A percentile compares a stretch with the other conserved stretches of the same genome.
Evolutionary conservation across 2,888 invertebrate genomes (phyloP).

Genomic region (Hofmannophila pseudospretella): DNA sequence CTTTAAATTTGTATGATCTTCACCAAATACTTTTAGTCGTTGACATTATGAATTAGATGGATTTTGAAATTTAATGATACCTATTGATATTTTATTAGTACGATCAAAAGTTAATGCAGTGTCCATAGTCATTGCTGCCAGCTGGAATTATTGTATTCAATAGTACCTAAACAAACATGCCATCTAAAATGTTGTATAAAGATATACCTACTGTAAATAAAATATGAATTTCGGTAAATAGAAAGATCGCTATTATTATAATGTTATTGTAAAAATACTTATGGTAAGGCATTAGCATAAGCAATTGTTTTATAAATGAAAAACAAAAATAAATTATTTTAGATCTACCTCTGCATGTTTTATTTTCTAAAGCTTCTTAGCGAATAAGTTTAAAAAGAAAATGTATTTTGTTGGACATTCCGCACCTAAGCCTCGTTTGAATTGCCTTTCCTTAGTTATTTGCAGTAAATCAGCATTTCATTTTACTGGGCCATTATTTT

Average conservation of each 20-base stretch:
- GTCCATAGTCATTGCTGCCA: no score
- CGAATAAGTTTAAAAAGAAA: no score
- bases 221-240: slow-evolving; percentile 44
- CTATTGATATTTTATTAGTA: no score
- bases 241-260: slow-evolving; percentile 52
- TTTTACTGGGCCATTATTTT: not conserved
- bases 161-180: not conserved
- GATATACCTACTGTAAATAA: slow-evolving; percentile 47
- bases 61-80: no score
- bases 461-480: no score
- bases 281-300: slow-evolving; percentile 54
- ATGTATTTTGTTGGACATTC: no score
- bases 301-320: slow-evolving; percentile 73
- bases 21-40: no score
- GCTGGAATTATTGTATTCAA: no score
- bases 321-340: slow-evolving; percentile 74
- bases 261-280: slow-evolving; percentile 64
- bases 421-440: no score
- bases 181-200: slow-evolving; percentile 17
- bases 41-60: no score
- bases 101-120: not conserved
- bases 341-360: slow-evolving; percentile 42
- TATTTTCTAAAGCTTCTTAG: slow-evolving; percentile 13
- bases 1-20: no score
- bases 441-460: no score